phyloP scores from a whole-genome alignment of 2,113 vertebrate species.

The Tympanuchus pallidicinctus region DNA sequence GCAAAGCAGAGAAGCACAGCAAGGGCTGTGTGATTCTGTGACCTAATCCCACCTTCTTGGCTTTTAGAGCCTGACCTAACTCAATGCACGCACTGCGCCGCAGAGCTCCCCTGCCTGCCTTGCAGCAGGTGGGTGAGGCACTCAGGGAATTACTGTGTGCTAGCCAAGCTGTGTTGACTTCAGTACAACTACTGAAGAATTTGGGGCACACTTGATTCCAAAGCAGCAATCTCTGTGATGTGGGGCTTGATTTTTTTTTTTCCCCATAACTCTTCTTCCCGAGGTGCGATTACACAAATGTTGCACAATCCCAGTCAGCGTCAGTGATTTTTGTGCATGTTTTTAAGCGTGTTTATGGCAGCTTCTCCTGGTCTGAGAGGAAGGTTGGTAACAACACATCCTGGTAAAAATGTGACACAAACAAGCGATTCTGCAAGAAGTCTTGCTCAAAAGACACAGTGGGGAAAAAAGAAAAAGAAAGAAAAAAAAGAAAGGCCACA shows the following conservation, averaged over 20 bases:
- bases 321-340: neutral
- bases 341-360: neutral
- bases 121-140: neutral
- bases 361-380: neutral
- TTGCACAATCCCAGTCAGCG: neutral
- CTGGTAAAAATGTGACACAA: constrained; percentile 28
- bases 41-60: accelerated
- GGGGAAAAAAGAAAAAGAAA: neutral
- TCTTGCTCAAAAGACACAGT: neutral
- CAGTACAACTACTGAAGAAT: neutral
- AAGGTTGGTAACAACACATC: neutral
- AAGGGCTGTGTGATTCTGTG: neutral
- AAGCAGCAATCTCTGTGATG: neutral
- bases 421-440: constrained; percentile 28
- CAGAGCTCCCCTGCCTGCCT: neutral
- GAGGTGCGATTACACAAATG: neutral
- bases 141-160: neutral
- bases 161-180: neutral
- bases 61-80: neutral
- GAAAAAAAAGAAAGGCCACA: neutral
- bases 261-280: neutral
- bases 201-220: neutral
- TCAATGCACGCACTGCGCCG: neutral
- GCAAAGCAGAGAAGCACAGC: neutral
- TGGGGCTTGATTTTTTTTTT: neutral